These are phyloP conservation scores for Andrena praecox DNA, from an alignment of 2,888 invertebrate genomes.

Conservation along the genomic window DNA sequence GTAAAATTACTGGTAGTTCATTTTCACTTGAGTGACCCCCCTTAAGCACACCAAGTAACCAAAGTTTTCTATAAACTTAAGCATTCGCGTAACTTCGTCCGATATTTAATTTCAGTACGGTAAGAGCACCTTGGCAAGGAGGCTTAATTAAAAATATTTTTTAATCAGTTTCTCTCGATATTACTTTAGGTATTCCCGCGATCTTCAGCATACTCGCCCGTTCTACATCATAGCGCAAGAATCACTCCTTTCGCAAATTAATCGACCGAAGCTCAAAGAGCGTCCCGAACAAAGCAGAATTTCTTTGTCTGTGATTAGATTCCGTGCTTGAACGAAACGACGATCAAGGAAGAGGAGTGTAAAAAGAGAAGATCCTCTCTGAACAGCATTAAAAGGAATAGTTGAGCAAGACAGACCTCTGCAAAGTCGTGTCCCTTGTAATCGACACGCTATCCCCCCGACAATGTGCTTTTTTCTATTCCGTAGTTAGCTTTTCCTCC, in stretches of 20 bases:
- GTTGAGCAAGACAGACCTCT: slow-evolving; percentile 11
- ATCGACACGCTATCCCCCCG: slow-evolving; percentile 58
- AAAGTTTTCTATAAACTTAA: too few relatives aligned
- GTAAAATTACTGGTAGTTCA: too few relatives aligned
- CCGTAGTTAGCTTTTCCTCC: slow-evolving; percentile 20
- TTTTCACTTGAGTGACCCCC: too few relatives aligned
- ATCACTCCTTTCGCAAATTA: slow-evolving; percentile 2
- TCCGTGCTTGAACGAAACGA: not conserved
- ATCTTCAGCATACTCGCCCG: not conserved
- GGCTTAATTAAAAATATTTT: too few relatives aligned
- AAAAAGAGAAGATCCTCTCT: not conserved
- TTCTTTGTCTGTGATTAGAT: slow-evolving; percentile 2
- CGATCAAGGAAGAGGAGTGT: not conserved
- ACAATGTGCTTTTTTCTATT: slow-evolving; percentile 25
- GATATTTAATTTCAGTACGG: too few relatives aligned
- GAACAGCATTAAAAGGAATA: slow-evolving; percentile 8
- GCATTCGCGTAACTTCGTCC: too few relatives aligned
- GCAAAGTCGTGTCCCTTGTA: slow-evolving; percentile 56
- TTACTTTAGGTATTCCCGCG: not conserved
- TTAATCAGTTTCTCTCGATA: too few relatives aligned
- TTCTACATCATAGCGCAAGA: not conserved
- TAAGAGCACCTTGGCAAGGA: too few relatives aligned
- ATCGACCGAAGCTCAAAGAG: slow-evolving; percentile 6
- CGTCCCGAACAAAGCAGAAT: not conserved
- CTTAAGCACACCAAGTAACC: too few relatives aligned